Conservation (phyloP, 2,888 invertebrate genomes). For the Stenichneumon culpator region DNA sequence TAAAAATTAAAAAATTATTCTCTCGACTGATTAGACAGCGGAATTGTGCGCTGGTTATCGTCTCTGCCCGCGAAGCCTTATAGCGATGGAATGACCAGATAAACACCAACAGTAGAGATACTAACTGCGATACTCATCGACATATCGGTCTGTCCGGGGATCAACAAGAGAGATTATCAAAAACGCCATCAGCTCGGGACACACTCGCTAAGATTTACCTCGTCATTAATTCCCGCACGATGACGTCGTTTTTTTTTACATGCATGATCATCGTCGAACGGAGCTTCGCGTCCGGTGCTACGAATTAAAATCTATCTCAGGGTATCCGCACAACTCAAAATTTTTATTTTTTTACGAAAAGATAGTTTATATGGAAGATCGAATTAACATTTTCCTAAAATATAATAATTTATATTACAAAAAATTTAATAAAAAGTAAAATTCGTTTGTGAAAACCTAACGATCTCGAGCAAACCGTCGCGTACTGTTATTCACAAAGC, state of each 20-base stretch:
- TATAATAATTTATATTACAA: too few relatives aligned
- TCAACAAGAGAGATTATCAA: conserved; percentile 15
- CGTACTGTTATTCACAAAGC: too few relatives aligned
- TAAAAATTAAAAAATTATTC: background rate
- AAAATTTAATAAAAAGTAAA: too few relatives aligned
- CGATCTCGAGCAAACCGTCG: too few relatives aligned
- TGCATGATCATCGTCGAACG: background rate
- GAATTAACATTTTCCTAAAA: too few relatives aligned
- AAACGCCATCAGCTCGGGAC: background rate
- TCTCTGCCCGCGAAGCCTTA: background rate
- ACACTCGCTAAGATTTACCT: background rate
- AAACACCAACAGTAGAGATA: conserved; percentile 5
- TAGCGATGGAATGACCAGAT: conserved; percentile 22
- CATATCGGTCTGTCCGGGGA: conserved; percentile 53
- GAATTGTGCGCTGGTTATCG: conserved; percentile 32
- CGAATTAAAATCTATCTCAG: background rate
- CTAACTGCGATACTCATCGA: conserved; percentile 15
- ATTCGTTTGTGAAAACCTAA: too few relatives aligned
- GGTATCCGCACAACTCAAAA: background rate
- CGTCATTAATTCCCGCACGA: background rate
- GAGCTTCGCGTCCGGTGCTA: background rate
- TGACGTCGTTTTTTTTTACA: background rate
- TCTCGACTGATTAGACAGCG: conserved; percentile 33
- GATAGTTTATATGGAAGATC: too few relatives aligned
- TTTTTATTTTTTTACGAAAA: too few relatives aligned